Percentiles rank a stretch among this genome's conserved stretches.
These are phyloP conservation scores for Megathymus violae DNA, from an alignment of 1,140 invertebrate genomes.

Conservation along the genomic window DNA sequence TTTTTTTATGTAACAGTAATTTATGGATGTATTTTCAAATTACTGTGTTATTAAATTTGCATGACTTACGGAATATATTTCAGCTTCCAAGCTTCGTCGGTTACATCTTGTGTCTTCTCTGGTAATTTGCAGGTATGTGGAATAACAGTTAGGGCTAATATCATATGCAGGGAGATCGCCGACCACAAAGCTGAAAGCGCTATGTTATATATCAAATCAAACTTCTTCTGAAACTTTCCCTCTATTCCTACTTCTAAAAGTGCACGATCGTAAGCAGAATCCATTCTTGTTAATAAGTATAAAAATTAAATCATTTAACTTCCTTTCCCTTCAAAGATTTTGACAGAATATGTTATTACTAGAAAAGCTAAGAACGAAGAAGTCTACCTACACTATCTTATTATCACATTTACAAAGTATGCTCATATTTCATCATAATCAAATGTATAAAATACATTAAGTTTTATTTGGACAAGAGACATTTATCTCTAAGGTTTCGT, in stretches of 20 bases:
- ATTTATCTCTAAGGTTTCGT: too few species aligned
- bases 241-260: slow-evolving; percentile 49
- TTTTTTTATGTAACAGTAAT: too few species aligned
- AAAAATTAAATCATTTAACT: too few species aligned
- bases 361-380: too few species aligned
- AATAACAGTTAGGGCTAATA: slow-evolving; percentile 54
- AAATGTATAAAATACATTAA: too few species aligned
- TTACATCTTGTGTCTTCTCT: slow-evolving; percentile 50
- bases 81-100: slow-evolving; percentile 55
- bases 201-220: slow-evolving; percentile 55
- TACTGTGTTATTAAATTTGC: background rate
- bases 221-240: slow-evolving; percentile 57
- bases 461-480: too few species aligned
- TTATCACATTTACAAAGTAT: too few species aligned
- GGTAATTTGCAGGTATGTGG: slow-evolving; percentile 61
- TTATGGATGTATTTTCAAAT: too few species aligned
- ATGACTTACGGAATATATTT: slow-evolving; percentile 64
- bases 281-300: slow-evolving; percentile 6
- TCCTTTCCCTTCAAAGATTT: too few species aligned
- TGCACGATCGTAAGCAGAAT: slow-evolving; percentile 41
- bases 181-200: slow-evolving; percentile 33
- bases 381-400: too few species aligned
- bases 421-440: too few species aligned
- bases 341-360: too few species aligned
- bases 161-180: slow-evolving; percentile 58